Base-by-base conservation (phyloP, 2,888 invertebrate genomes). In the Cryptus armator region DNA sequence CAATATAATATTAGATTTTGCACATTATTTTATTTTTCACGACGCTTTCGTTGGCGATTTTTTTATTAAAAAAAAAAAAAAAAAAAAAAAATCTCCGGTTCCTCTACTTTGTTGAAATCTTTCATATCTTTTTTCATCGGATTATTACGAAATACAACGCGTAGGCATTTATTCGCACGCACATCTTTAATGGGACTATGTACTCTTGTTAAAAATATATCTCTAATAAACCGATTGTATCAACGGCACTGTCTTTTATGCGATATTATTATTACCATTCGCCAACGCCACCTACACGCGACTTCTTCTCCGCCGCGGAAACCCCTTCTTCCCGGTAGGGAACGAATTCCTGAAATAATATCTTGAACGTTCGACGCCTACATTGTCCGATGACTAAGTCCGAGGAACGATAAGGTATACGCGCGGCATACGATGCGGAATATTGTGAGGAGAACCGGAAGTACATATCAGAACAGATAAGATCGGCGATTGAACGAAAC, bases 371-470 rank as follows among this genome's bases (percentile, higher is more conserved):
- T 77, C 48, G 70, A 83, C 85, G 85, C 85, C 85, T 77, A 86
- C 86, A 51, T 74, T 43, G 46, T 19, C 4, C 37, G 66, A 79
- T 85, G 86, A 85, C 82, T 83, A 85, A 85, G 71, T 43, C 44
- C 29, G 70, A 83, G 82, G 59, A 77, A 70, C 79, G 84, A 84
- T 86, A 82, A 80, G 62, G 64, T 75, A 72, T 51, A 74, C 43
- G 72, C 71, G 62, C n/a, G 19, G 70, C 46, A 19, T 19, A 29
- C 29, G 51, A 77, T 66, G 46, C n/a, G 29, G 29, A 62, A 64
- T 53, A 53, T 37, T 56, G 19, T 66, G 56, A 14, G 29, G 19
- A 70, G 43, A 66, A 68, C 62, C 81, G 84, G 76, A 84, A 86
- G 79, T 64, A 51, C 51, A 10, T 37, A 59, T 74, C 53, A 82